These are phyloP conservation scores for Timema cristinae DNA, from an alignment of 2,888 invertebrate genomes.

Conservation along the genomic window DNA sequence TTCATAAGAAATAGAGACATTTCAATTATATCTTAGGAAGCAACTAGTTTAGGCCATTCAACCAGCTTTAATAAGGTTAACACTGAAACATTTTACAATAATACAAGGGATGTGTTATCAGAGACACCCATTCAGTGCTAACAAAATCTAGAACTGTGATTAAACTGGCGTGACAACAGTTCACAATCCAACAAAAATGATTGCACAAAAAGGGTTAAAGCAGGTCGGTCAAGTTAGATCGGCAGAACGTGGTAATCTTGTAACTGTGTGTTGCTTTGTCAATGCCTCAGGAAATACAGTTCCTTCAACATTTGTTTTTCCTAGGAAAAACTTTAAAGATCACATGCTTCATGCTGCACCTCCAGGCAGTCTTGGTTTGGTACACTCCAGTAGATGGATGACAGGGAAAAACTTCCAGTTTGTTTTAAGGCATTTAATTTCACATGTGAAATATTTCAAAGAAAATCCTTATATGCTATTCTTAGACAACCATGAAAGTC, in stretches of 20 bases:
- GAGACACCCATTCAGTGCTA: no score
- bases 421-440: no score
- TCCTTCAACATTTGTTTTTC: slow-evolving; percentile 4
- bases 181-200: not conserved
- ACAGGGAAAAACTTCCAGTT: slow-evolving; percentile 10
- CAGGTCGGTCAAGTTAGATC: not conserved
- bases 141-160: no score
- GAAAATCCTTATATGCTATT: slow-evolving; percentile 12
- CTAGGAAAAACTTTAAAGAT: not conserved
- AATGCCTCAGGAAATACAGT: not conserved
- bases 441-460: no score
- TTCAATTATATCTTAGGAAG: not conserved
- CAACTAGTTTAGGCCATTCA: not conserved
- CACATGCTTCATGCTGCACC: slow-evolving; percentile 13
- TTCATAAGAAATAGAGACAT: not conserved
- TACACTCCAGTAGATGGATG: slow-evolving; percentile 18
- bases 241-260: not conserved
- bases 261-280: not conserved
- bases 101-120: no score
- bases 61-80: not conserved
- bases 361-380: slow-evolving; percentile 16
- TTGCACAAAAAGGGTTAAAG: no score
- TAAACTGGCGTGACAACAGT: no score
- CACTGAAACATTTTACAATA: no score
- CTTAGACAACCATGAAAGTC: slow-evolving; percentile 25